Evolutionary conservation across 2,888 invertebrate genomes (phyloP).

Genomic region (Glaucopsyche alexis): DNA sequence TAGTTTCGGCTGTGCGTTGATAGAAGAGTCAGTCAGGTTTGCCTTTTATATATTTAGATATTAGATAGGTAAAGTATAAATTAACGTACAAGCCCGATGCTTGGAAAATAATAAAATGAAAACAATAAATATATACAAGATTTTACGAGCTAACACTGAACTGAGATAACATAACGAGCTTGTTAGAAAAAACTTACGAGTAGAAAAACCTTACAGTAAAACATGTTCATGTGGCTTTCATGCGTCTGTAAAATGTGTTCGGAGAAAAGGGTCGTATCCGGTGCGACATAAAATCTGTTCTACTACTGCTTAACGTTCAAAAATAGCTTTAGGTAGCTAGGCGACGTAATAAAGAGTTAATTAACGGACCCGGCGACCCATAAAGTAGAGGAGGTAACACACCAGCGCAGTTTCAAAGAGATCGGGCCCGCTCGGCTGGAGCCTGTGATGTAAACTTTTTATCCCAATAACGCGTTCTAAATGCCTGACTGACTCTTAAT

Average conservation of each 20-base stretch:
- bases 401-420: constrained; percentile 64
- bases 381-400: constrained; percentile 52
- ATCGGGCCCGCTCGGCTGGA: constrained; percentile 52
- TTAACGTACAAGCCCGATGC: not conserved
- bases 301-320: constrained; percentile 29
- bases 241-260: constrained; percentile 1
- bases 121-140: constrained; percentile 1
- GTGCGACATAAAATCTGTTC: constrained; percentile 27
- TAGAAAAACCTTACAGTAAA: constrained; percentile 22
- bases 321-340: constrained; percentile 35
- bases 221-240: constrained; percentile 13
- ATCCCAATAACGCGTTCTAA: constrained; percentile 37
- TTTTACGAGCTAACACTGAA: not conserved
- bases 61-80: not conserved
- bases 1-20: too few relatives aligned
- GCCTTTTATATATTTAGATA: too few relatives aligned
- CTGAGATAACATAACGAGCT: constrained; percentile 9
- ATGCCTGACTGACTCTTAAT: constrained; percentile 33
- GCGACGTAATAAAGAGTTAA: constrained; percentile 51
- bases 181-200: constrained; percentile 6
- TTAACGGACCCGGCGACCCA: constrained; percentile 64
- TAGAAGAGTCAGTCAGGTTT: too few relatives aligned
- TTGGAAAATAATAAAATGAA: not conserved
- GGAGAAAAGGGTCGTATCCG: constrained; percentile 18
- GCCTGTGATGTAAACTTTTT: constrained; percentile 42